Base-by-base conservation (phyloP, 2,888 invertebrate genomes). In the Acanthopleura granulata region DNA sequence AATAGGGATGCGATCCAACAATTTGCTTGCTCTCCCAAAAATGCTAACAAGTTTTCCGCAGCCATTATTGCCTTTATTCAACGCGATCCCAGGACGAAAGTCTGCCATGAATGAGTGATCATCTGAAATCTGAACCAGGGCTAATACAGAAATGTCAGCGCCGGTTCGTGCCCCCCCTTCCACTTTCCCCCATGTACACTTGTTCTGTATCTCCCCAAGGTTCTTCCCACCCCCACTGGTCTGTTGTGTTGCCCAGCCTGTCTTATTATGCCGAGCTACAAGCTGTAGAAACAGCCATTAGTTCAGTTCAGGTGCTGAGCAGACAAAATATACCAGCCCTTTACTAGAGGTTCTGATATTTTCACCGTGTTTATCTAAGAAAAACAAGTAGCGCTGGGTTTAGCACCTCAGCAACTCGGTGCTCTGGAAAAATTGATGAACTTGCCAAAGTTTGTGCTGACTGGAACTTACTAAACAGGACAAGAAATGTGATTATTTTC, bases 51-150 rank as follows among this genome's bases (percentile, higher is more conserved):
- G 57, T 57, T n/a, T 57, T 57, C 57, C 14, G 12, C 4, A 12
- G 12, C 12, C 18, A 57, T 57, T n/a, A 57, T 57, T 57, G 57
- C 57, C 57, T 57, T 57, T 57, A 57, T 57, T 57, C 57, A n/a
- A 40, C 40, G 12, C 57, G 4, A 22, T 57, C 57, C 22, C 57
- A n/a, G 18, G 57, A n/a, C 22, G 12, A 22, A 57, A 40, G 12
- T 12, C 57, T 57, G 3, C n/a, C 12, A 18, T 57, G 57, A 57
- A 22, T 57, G 57, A 57, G 57, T 12, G 18, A 57, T 57, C 57
- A 22, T 18, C 18, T 57, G 22, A 6, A 22, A 57, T 57, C 57
- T 18, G 57, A 22, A 18, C 22, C n/a, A 6, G n/a, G 22, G 6
- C 57, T 57, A 18, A 18, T 57, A n/a, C 57, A 18, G 18, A 57